Conservation (phyloP, 2,797 vertebrate species). For the Discoglossus pictus region DNA sequence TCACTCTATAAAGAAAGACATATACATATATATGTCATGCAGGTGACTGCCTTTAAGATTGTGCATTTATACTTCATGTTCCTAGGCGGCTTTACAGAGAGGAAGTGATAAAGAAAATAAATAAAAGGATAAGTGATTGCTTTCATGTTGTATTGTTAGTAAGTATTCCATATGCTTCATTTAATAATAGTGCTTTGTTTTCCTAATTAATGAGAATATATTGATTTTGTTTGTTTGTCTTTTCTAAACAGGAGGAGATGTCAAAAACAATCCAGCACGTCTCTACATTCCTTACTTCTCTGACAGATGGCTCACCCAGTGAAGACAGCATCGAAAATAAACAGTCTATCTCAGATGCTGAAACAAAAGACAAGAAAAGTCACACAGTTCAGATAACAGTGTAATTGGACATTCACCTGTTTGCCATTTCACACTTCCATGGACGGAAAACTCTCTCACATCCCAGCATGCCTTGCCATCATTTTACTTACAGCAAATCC, state of each 20-base stretch:
- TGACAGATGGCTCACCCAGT: conserved; percentile 75
- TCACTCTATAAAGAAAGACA: too few species aligned
- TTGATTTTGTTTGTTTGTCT: conserved; percentile 76
- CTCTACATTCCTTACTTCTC: conserved; percentile 75
- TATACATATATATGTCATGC: too few species aligned
- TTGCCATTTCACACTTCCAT: conserved; percentile 84
- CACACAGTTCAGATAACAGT: conserved; percentile 90
- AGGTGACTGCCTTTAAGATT: too few species aligned
- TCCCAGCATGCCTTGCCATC: conserved; percentile 92
- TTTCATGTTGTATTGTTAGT: conserved; percentile 61
- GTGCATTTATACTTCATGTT: too few species aligned
- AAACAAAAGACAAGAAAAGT: conserved; percentile 84
- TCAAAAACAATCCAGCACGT: conserved; percentile 80
- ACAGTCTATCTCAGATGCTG: conserved; percentile 72
- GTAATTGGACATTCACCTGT: conserved; percentile 99
- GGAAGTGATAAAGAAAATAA: conserved; percentile 25
- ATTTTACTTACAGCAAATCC: conserved; percentile 98
- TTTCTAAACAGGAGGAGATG: conserved; percentile 84
- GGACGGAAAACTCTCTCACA: conserved; percentile 97
- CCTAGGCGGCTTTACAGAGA: too few species aligned
- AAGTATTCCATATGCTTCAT: conserved; percentile 67
- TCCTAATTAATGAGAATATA: conserved; percentile 79
- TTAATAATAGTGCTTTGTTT: conserved; percentile 72
- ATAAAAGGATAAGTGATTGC: conserved; percentile 48
- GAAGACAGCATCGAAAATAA: conserved; percentile 75